Conservation (phyloP, 2,797 vertebrate genomes). For the Luscinia megarhynchos region DNA sequence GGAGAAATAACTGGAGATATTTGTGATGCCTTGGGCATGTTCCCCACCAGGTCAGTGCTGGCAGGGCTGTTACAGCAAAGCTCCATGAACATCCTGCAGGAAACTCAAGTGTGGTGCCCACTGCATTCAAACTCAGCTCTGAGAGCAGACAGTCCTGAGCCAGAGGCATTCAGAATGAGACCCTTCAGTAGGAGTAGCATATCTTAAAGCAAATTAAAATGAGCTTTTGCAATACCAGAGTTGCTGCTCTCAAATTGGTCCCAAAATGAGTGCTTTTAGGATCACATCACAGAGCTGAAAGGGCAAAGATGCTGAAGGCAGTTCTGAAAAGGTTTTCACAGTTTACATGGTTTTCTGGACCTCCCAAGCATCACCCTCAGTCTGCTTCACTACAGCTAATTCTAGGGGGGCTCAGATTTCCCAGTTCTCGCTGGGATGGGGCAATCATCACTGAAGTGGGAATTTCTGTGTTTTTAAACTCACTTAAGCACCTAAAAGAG, state of each 20-base stretch:
- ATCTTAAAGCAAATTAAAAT: not conserved
- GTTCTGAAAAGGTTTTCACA: not conserved
- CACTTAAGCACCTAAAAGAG: not conserved
- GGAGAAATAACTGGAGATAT: not conserved
- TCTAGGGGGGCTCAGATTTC: not conserved
- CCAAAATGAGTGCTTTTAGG: not conserved
- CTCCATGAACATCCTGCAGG: fast-evolving
- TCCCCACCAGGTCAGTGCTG: not conserved
- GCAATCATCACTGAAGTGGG: not conserved
- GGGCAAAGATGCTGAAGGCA: not conserved
- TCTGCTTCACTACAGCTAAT: not conserved
- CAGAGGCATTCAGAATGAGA: not conserved
- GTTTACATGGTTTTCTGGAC: fast-evolving
- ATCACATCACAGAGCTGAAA: not conserved
- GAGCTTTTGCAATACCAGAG: not conserved
- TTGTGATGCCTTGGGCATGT: not conserved
- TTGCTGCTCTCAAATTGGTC: not conserved
- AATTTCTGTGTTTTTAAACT: not conserved
- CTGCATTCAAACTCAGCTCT: fast-evolving
- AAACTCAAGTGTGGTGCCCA: not conserved
- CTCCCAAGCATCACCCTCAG: too few relatives aligned
- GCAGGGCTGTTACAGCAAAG: not conserved
- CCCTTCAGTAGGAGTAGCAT: not conserved
- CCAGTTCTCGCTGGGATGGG: fast-evolving
- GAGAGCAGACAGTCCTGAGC: fast-evolving